Evolutionary conservation across 1,140 invertebrate genomes (phyloP), one percentile per base, ranked within the genome.

Genomic region (Dryas iulia): DNA sequence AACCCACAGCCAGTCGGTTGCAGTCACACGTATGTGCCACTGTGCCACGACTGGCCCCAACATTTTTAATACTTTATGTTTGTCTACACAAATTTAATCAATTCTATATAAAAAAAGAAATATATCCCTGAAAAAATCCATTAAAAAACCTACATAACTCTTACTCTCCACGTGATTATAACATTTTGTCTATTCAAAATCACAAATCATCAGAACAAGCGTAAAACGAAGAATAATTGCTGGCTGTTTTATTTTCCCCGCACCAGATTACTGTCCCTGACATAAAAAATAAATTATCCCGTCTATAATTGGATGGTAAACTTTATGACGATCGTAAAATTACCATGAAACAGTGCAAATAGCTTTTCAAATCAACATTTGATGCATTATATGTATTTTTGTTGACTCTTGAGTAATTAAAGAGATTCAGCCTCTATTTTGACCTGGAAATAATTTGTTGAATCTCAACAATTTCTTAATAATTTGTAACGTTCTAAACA

Each of bases 281-380:
- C 82, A 77, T 84, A 83, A 86, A 84, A 86, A 84, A 77, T 77
- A 81, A 86, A 83, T 78, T 77, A 82, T 81, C 74, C 69, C 66
- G 66, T 68, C 71, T 74, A 77, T 79, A 85, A 86, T 88, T 86
- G 81, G 82, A 82, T 77, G 80, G 77, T 80, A 79, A 86, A 84
- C 83, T 87, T 87, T 84, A 87, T 76, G 53, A 69, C 77, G 30
- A 66, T 72, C 83, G 67, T 87, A 83, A 86, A 87, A 84, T 87
- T 84, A 87, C 76, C 77, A 84, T 83, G 79, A 77, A 80, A 79
- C 79, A 75, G 62, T 87, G 79, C 73, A 78, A 81, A 83, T 82
- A 73, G 78, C 78, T 82, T 85, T 83, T 77, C 65, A 81, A 86
- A 86, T 86, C 77, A 81, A 81, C 78, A 74, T 82, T 82, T 72